Conservation (phyloP, 2,113 vertebrate genomes). For the Picathartes gymnocephalus region DNA sequence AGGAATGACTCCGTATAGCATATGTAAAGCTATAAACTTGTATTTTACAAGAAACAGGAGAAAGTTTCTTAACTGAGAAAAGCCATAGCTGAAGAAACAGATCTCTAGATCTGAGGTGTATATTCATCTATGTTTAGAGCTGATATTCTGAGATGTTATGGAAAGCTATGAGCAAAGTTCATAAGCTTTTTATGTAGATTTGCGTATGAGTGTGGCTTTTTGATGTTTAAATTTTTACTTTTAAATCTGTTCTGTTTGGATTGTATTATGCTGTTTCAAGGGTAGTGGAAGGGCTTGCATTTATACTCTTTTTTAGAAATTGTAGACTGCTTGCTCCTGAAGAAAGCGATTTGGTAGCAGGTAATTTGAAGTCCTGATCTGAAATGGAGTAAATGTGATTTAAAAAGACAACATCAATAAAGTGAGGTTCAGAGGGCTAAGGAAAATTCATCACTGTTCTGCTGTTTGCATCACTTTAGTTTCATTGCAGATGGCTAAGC, state of each 20-base stretch:
- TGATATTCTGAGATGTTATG: neutral
- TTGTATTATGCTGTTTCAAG: neutral
- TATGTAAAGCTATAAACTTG: constrained; percentile 36
- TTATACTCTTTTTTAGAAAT: neutral
- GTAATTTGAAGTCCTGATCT: neutral
- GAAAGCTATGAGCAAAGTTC: neutral
- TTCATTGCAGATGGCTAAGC: neutral
- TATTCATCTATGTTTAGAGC: neutral
- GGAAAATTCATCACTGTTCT: neutral
- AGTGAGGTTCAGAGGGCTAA: neutral
- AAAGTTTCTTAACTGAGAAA: constrained; percentile 26
- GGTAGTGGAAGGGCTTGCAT: neutral
- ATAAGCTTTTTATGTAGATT: neutral
- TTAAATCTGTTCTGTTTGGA: neutral
- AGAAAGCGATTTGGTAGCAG: neutral
- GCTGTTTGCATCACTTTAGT: neutral
- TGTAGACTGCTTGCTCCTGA: neutral
- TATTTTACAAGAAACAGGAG: constrained; percentile 48
- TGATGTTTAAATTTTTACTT: neutral
- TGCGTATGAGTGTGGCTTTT: neutral
- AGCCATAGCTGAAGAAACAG: neutral
- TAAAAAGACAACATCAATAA: neutral
- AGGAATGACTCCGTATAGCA: constrained; percentile 33
- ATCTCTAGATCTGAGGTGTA: neutral
- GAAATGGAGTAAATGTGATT: neutral